Evolutionary conservation across 2,888 invertebrate species (phyloP), one percentile per base, ranked within the genome.

Genomic region (Pycnomerus fuliginosus): DNA sequence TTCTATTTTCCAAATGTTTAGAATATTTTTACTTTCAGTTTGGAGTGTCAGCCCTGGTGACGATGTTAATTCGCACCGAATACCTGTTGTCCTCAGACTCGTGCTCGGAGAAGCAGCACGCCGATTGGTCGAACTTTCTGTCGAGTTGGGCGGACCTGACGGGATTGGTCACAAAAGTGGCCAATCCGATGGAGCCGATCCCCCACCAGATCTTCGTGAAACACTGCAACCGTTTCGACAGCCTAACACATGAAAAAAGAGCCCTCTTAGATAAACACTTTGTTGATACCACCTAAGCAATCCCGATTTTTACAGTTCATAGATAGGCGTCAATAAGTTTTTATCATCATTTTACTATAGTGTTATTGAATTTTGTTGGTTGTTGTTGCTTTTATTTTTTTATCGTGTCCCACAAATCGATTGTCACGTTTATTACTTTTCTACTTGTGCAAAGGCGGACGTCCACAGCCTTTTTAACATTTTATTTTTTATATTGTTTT

Each of bases 111-210:
- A 64, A 64, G 25, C 70, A 74, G 39, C 60, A 60, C 28, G 54
- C 51, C 14, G 66, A 65, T 16, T 80, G 80, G 80, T 75, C 70
- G 5, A 75, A 75, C 48, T 81, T 80, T 68, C 70, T 81, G 3
- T 72, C 74, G 44, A 74, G 74, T 0, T 65, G 79, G 33, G 75
- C 77, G 0, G 66, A 79, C 16, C 73, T 76, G 0, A 51, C 54
- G 16, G 58, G 53, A 24, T 56, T 56, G 8, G 48, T 50, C 2
- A 56, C 52, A 41, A 64, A 62, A 45, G 51, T 67, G 8, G 65
- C 67, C 1, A 43, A 54, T 16, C 71, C 72, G 8, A 45, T 72
- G 11, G 71, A 71, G 48, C 53, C 56, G 11, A 63, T 72, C 34
- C 67, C 71, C 2, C 40, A 52, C 17, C 61, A 63, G 23, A 63